Evolutionary conservation across 2,113 vertebrate species (phyloP).

Genomic region (Eptesicus fuscus): DNA sequence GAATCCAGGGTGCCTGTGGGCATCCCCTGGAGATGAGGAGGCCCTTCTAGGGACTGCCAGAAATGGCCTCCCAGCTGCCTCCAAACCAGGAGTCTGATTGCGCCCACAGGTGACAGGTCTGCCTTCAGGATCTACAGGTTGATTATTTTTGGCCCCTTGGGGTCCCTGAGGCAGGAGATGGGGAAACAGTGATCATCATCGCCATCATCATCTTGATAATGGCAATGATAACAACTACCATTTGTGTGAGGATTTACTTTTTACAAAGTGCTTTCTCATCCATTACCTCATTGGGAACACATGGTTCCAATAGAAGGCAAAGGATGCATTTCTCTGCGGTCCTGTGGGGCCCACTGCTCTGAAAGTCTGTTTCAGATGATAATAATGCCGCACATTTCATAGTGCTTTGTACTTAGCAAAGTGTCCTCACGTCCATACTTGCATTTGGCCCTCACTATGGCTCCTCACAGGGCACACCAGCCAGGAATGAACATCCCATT

Average conservation of each 20-base stretch:
- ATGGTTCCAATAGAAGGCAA: conserved; percentile 69
- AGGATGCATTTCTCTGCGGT: conserved; percentile 57
- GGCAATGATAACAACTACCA: conserved; percentile 54
- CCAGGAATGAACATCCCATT: not conserved
- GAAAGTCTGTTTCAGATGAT: conserved; percentile 68
- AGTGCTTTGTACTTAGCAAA: conserved; percentile 31
- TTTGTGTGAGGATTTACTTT: conserved; percentile 43
- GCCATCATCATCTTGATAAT: conserved; percentile 23
- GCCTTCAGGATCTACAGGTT: not conserved
- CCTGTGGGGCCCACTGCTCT: conserved; percentile 34
- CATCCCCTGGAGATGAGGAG: not conserved
- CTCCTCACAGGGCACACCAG: not conserved
- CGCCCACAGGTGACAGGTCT: not conserved
- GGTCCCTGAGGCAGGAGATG: not conserved
- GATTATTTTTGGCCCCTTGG: not conserved
- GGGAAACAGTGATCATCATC: not conserved
- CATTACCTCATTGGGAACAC: conserved; percentile 70
- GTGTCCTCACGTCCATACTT: not conserved
- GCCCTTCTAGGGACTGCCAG: not conserved
- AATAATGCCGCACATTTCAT: not conserved
- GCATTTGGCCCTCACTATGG: not conserved
- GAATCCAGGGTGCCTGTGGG: not conserved
- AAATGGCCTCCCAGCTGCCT: not conserved
- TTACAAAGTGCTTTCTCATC: conserved; percentile 41
- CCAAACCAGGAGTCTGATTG: not conserved